A percentile compares a stretch with the other conserved stretches of the same genome.
Conservation (phyloP, 2,113 vertebrate species). For the Ammodytes dubius region DNA sequence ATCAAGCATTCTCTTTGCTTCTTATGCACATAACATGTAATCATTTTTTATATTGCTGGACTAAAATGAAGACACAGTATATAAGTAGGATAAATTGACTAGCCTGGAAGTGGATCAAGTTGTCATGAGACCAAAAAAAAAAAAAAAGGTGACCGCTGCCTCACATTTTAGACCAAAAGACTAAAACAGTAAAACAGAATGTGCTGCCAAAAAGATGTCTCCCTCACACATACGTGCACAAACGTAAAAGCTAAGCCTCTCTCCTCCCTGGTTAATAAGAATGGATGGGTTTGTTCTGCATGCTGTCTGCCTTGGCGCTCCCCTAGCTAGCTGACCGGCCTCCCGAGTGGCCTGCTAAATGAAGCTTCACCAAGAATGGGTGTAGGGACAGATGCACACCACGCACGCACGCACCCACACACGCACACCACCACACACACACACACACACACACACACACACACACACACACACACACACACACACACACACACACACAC, state of each 20-base stretch:
- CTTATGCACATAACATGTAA: too few species aligned
- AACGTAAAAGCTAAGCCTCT: conserved; percentile 7
- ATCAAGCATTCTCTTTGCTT: background rate
- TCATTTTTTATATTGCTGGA: background rate
- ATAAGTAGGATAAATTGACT: background rate
- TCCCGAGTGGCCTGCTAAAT: conserved; percentile 66
- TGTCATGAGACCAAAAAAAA: background rate
- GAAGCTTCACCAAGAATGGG: conserved; percentile 54
- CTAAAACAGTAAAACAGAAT: background rate
- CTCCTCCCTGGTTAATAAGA: conserved; percentile 66
- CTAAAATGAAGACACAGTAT: background rate
- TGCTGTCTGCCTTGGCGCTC: conserved; percentile 59
- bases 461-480: background rate
- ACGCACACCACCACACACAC: conserved; percentile 11
- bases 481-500: background rate
- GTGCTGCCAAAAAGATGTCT: background rate
- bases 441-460: conserved; percentile 11
- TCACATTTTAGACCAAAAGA: background rate
- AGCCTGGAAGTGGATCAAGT: background rate
- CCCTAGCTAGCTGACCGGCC: conserved; percentile 38
- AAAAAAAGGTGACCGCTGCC: background rate
- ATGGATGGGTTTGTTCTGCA: conserved; percentile 72
- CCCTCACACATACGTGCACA: conserved; percentile 4
- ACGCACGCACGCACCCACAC: conserved; percentile 5
- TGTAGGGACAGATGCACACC: conserved; percentile 13